Evolutionary conservation across 2,888 invertebrate genomes (phyloP).

Genomic region (Ophioninae sp.): DNA sequence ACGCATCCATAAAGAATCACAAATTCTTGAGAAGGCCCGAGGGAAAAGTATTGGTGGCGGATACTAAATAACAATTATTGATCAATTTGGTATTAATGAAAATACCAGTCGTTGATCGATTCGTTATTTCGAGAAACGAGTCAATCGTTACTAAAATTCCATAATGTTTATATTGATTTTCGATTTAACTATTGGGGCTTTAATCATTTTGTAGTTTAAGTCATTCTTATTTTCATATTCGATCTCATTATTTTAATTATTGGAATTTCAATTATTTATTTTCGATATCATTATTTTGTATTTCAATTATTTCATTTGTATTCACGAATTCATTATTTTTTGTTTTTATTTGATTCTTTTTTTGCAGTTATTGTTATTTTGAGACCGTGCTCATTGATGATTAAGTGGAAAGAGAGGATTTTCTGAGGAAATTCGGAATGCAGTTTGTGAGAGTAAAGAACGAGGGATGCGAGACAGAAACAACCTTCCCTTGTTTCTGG

Average conservation of each 20-base stretch:
- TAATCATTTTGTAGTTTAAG: too few relatives aligned
- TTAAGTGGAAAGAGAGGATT: neutral
- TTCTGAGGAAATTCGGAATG: neutral
- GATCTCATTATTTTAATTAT: too few relatives aligned
- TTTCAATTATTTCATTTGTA: too few relatives aligned
- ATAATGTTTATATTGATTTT: too few relatives aligned
- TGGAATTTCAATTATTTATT: too few relatives aligned
- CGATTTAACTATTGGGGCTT: too few relatives aligned
- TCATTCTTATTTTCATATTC: too few relatives aligned
- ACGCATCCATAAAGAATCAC: neutral
- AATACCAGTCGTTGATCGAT: too few relatives aligned
- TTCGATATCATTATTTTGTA: neutral
- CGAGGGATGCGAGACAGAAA: neutral
- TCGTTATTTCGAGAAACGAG: too few relatives aligned
- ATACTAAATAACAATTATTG: neutral
- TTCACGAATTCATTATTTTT: too few relatives aligned
- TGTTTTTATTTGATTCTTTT: too few relatives aligned
- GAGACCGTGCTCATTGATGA: neutral
- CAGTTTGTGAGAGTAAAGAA: neutral
- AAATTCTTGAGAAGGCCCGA: neutral
- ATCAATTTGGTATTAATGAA: neutral
- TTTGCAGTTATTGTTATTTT: neutral
- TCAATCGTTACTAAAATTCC: too few relatives aligned
- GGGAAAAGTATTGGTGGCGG: neutral
- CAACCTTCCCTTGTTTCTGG: conserved; percentile 37